These are phyloP conservation scores for Masnerella sp. DNA, from an alignment of 2,888 invertebrate species.

Conservation along the genomic window DNA sequence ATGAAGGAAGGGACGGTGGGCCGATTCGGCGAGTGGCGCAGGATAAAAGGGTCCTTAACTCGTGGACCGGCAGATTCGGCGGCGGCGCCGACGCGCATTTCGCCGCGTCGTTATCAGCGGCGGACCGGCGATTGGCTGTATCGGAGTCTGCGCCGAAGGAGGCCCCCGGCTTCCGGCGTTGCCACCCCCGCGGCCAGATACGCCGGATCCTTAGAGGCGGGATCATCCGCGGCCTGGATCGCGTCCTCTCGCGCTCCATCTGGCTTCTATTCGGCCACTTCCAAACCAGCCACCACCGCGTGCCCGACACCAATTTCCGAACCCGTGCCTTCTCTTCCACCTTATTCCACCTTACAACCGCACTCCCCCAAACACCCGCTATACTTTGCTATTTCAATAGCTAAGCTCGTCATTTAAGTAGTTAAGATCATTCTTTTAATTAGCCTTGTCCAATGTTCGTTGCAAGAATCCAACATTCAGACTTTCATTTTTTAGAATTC, in stretches of 20 bases:
- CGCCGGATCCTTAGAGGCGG: constrained; percentile 75
- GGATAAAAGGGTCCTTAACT: constrained; percentile 68
- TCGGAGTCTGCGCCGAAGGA: constrained; percentile 76
- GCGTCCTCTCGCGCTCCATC: constrained; percentile 43
- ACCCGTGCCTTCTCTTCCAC: no score
- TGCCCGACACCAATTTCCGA: no score
- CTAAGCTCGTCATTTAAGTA: no score
- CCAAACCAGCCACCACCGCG: no score
- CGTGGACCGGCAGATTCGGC: constrained; percentile 71
- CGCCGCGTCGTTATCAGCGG: constrained; percentile 76
- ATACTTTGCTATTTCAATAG: no score
- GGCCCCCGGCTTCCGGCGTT: constrained; percentile 57
- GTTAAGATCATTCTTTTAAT: no score
- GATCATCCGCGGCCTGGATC: constrained; percentile 75
- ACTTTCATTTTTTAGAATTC: no score
- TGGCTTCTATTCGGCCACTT: constrained; percentile 11
- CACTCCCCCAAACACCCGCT: no score
- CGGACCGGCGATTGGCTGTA: constrained; percentile 77
- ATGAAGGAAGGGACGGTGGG: no score
- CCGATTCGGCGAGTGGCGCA: constrained; percentile 34
- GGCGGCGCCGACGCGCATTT: constrained; percentile 75
- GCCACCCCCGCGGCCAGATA: constrained; percentile 62
- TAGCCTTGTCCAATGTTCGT: no score
- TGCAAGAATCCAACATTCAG: no score
- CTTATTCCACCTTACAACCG: no score